Percentiles rank a stretch among this genome's conserved stretches.
Conservation (phyloP, 2,888 invertebrate species). For the Drosophila anceps region DNA sequence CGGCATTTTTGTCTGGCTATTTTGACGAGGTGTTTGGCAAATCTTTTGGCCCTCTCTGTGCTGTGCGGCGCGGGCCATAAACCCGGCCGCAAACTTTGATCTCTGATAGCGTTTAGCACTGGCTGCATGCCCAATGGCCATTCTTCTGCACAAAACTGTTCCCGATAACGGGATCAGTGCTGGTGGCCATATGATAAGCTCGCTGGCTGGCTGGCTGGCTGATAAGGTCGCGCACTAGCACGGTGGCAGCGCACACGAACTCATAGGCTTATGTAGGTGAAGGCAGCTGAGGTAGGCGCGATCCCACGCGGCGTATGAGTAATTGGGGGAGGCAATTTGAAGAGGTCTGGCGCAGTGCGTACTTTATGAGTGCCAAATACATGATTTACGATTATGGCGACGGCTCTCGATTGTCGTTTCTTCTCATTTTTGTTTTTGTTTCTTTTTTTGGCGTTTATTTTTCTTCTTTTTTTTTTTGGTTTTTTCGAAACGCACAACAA, state of each 20-base stretch:
- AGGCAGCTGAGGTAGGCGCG: conserved; percentile 20
- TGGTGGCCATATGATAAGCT: conserved; percentile 9
- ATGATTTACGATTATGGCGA: conserved; percentile 27
- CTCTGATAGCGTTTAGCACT: conserved; percentile 23
- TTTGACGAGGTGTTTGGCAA: conserved; percentile 43
- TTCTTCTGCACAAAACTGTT: not conserved
- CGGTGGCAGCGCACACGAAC: conserved; percentile 1
- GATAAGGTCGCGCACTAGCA: conserved; percentile 6
- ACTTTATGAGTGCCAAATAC: conserved; percentile 19
- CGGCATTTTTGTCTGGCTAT: conserved; percentile 30
- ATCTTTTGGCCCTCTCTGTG: not conserved
- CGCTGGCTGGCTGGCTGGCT: not conserved
- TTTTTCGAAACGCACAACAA: conserved; percentile 20
- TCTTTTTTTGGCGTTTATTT: too few relatives aligned
- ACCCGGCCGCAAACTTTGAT: conserved; percentile 46
- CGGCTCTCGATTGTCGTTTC: not conserved
- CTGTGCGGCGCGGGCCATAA: conserved; percentile 23
- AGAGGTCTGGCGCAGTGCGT: conserved; percentile 2
- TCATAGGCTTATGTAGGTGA: conserved; percentile 21
- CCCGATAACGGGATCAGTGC: conserved; percentile 5
- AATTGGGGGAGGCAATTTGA: conserved; percentile 34
- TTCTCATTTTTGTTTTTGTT: not conserved
- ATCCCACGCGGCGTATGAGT: conserved; percentile 49
- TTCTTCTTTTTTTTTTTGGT: not conserved
- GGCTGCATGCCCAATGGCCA: conserved; percentile 12